Evolutionary conservation across 2,113 vertebrate species (phyloP).

Genomic region (Urocolius indicus): DNA sequence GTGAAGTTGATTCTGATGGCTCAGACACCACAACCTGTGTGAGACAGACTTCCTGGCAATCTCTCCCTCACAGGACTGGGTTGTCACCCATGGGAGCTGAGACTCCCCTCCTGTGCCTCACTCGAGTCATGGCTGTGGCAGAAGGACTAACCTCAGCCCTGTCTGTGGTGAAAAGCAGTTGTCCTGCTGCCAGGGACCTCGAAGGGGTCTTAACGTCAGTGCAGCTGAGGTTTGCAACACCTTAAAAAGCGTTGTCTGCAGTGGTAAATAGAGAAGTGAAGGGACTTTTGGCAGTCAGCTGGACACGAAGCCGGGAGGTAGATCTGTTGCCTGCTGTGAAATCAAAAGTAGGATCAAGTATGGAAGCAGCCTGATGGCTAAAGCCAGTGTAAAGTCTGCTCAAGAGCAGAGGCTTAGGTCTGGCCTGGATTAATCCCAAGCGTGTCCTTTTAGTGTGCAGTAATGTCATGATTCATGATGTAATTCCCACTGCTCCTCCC

Average conservation of each 20-base stretch:
- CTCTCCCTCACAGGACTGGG: neutral
- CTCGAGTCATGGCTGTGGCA: neutral
- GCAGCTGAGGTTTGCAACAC: neutral
- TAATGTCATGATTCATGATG: neutral
- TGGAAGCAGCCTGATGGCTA: neutral
- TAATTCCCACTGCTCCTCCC: neutral
- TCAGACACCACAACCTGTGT: neutral
- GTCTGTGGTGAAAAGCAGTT: neutral
- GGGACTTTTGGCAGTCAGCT: neutral
- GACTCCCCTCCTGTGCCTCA: neutral
- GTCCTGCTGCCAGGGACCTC: neutral
- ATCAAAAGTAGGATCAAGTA: neutral
- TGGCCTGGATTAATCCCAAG: neutral
- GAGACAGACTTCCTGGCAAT: neutral
- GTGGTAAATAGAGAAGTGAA: neutral
- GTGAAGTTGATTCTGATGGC: neutral
- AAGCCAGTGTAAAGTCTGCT: neutral
- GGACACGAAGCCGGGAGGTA: neutral
- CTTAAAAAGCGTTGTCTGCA: accelerated
- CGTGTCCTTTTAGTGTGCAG: neutral
- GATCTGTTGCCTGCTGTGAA: neutral
- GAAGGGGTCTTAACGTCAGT: too few species aligned
- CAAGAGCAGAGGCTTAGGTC: neutral
- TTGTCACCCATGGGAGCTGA: neutral
- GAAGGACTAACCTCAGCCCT: neutral